Evolutionary conservation across 2,797 vertebrate species (phyloP), one percentile per base, ranked within the genome.

Genomic region (Simalia tracyae): DNA sequence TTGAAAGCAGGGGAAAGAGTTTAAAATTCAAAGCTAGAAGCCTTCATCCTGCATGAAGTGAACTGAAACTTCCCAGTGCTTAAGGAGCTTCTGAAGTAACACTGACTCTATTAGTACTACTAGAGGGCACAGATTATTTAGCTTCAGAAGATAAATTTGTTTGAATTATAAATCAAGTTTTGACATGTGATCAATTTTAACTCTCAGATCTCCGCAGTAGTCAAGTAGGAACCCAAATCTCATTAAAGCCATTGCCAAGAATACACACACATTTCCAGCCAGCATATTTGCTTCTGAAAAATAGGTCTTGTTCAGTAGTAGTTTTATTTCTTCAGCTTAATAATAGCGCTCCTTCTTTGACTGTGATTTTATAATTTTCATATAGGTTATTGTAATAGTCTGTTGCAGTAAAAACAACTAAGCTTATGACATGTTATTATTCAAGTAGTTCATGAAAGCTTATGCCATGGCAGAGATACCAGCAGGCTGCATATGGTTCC

Each of bases 31-130:
- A 93, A 95, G 88, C 36, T 96, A 95, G 93, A 96, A 97, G 95
- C 96, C 96, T 93, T 94, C 95, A 94, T 96, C 92, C 91, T 97
- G 96, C 97, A 96, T 97, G 96, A 97, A 95, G 96, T 97, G 96
- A 97, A 96, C 96, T 95, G 93, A 92, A 94, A 94, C 93, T 93
- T 90, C 89, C 96, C 96, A 92, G 88, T 89, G 31, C 93, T 95
- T 94, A 94, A 64, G 81, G 89, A 89, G 86, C 72, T 0, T 0
- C 88, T 95, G 90, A 95, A 93, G 4, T 92, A 92, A 88, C 0
- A 0, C 56, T 93, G 10, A 86, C 31, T 87, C n/a, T 89, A 3
- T 93, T 93, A 84, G 64, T 88, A 59, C 94, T 96, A 1, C 81
- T 93, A 86, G 93, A 0, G 0, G 90, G 87, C 92, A 64, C 86